Conservation (phyloP, 2,113 vertebrate species). For the Platycercus adscitus region DNA sequence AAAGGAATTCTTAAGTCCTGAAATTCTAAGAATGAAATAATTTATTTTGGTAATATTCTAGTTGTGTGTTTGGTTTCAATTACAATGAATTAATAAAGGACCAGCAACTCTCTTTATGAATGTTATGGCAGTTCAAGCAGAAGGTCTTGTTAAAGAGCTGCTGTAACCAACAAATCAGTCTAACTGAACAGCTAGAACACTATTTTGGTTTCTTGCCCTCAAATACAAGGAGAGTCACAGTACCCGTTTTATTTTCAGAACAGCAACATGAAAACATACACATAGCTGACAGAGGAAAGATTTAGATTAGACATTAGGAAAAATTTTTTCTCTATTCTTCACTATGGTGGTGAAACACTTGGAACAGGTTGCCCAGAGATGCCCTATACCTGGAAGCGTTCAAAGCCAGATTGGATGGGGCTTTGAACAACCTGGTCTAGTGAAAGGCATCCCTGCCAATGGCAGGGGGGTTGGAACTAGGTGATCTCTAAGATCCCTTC, state of each 20-base stretch:
- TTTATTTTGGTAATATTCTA: not conserved
- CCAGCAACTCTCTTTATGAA: not conserved
- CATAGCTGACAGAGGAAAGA: not conserved
- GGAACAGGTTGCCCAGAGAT: not conserved
- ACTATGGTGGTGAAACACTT: not conserved
- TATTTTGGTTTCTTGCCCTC: not conserved
- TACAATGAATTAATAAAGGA: not conserved
- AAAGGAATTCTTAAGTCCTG: not conserved
- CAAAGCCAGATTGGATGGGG: not conserved
- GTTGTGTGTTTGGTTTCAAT: not conserved
- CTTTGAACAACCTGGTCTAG: not conserved
- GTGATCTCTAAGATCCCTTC: not conserved
- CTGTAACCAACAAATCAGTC: not conserved
- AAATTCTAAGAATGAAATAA: not conserved
- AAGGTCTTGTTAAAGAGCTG: not conserved
- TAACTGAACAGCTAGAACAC: not conserved
- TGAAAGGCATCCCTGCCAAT: not conserved
- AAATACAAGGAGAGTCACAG: not conserved
- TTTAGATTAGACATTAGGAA: not conserved
- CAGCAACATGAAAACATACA: not conserved
- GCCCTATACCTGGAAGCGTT: not conserved
- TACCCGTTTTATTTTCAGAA: not conserved
- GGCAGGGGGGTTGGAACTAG: not conserved
- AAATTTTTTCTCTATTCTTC: not conserved
- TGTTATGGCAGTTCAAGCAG: not conserved